A percentile compares a stretch with the other conserved stretches of the same genome.
Evolutionary conservation across 1,140 invertebrate species (phyloP).

Genomic region (Drosophila ohnishii): DNA sequence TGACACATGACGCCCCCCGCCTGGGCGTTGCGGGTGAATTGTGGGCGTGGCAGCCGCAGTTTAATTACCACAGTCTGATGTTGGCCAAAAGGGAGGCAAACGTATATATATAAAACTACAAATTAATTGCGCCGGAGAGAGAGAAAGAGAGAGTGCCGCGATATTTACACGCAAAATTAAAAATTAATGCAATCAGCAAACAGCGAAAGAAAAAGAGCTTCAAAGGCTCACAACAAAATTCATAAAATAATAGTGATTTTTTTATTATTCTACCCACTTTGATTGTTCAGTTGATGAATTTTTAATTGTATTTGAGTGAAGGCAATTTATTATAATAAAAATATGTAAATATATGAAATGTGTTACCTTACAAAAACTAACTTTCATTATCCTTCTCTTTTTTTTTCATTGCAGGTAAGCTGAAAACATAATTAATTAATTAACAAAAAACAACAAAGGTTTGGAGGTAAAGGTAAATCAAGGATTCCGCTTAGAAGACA

Average conservation of each 20-base stretch:
- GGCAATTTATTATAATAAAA: conserved; percentile 50
- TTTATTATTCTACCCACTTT: conserved; percentile 23
- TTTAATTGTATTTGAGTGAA: conserved; percentile 62
- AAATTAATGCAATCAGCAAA: conserved; percentile 60
- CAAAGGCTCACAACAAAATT: conserved; percentile 7
- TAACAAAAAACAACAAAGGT: neutral
- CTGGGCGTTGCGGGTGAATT: conserved; percentile 7
- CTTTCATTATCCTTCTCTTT: conserved; percentile 7
- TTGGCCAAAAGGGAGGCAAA: conserved; percentile 17
- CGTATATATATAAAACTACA: conserved; percentile 38
- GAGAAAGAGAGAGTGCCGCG: neutral
- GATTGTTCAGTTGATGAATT: conserved; percentile 57
- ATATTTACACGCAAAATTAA: conserved; percentile 71
- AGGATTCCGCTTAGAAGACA: neutral
- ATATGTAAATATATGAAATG: conserved; percentile 19
- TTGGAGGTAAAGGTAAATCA: conserved; percentile 4
- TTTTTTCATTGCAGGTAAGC: conserved; percentile 48
- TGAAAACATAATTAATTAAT: conserved; percentile 17
- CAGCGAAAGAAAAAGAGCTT: conserved; percentile 6
- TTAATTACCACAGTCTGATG: conserved; percentile 51
- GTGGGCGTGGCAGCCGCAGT: conserved; percentile 26
- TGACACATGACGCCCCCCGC: conserved; percentile 42
- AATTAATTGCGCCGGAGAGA: conserved; percentile 54
- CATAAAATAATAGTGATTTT: conserved; percentile 7
- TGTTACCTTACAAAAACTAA: conserved; percentile 10